These are phyloP conservation scores for Drosophila pruinosa DNA, from an alignment of 1,140 invertebrate genomes.

Conservation along the genomic window DNA sequence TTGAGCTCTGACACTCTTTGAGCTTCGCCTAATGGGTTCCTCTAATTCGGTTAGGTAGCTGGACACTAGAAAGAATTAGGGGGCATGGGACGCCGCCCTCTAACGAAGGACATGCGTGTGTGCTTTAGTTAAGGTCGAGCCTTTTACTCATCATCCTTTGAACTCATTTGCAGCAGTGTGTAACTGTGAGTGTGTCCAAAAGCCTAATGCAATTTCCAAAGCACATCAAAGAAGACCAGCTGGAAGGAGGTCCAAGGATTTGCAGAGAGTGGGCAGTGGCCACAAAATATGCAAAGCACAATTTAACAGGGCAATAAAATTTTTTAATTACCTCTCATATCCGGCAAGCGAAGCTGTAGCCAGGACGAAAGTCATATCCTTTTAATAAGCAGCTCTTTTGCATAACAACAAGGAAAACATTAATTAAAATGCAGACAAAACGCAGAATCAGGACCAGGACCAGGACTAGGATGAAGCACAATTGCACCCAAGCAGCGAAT, in stretches of 20 bases:
- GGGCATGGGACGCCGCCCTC: not conserved
- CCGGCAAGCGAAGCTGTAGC: constrained; percentile 45
- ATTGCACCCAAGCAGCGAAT: constrained; percentile 43
- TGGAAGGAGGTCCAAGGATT: constrained; percentile 2
- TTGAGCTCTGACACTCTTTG: constrained; percentile 7
- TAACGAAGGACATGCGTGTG: not conserved
- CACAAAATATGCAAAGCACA: constrained; percentile 70
- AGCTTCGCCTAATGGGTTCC: constrained; percentile 54
- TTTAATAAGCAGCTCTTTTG: constrained; percentile 69
- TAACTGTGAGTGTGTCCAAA: constrained; percentile 5
- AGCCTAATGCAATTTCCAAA: constrained; percentile 48
- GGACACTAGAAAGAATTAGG: constrained; percentile 22
- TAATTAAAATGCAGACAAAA: constrained; percentile 76
- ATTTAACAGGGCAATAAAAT: constrained; percentile 62
- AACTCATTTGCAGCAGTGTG: constrained; percentile 57
- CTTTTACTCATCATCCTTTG: constrained; percentile 43
- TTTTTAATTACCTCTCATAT: constrained; percentile 73
- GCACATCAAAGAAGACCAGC: constrained; percentile 36
- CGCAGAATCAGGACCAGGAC: not conserved
- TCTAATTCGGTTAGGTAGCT: constrained; percentile 62
- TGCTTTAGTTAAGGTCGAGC: constrained; percentile 17
- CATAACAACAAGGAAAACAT: constrained; percentile 74
- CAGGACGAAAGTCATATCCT: constrained; percentile 49
- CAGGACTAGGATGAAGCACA: not conserved
- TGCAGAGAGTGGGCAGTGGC: constrained; percentile 1